Evolutionary conservation across 2,888 invertebrate genomes (phyloP).

Genomic region (Acleris emargana): DNA sequence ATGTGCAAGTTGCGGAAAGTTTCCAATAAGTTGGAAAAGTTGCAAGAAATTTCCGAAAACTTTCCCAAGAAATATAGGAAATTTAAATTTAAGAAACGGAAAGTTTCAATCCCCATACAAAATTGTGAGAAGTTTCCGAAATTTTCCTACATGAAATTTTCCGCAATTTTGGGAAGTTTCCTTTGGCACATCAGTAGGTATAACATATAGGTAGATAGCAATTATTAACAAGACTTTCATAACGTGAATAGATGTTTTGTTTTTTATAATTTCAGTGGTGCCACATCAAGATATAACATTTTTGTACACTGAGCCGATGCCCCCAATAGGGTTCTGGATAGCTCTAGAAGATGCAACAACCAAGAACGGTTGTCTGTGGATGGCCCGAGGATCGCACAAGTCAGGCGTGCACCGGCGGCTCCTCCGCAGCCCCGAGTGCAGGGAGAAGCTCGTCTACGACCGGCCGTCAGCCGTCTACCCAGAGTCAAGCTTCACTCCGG

Average conservation of each 20-base stretch:
- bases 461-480: constrained; percentile 88
- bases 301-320: constrained; percentile 92
- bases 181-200: too few species aligned
- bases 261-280: constrained; percentile 79
- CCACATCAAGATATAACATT: constrained; percentile 95
- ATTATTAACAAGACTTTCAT: too few species aligned
- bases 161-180: too few species aligned
- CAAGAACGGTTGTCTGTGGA: constrained; percentile 97
- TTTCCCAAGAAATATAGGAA: too few species aligned
- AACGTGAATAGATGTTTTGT: background rate
- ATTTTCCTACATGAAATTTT: too few species aligned
- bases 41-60: too few species aligned
- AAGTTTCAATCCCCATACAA: too few species aligned
- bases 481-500: constrained; percentile 88
- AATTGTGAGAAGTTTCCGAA: too few species aligned
- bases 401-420: constrained; percentile 90
- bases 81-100: too few species aligned
- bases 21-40: too few species aligned
- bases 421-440: constrained; percentile 86
- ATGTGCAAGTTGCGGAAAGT: too few species aligned
- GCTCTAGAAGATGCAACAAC: constrained; percentile 96
- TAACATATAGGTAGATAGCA: too few species aligned
- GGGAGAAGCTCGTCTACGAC: constrained; percentile 87
- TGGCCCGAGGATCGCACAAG: constrained; percentile 95
- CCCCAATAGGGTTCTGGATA: constrained; percentile 96